Percentiles rank a stretch among this genome's conserved stretches.
Conservation (phyloP, 1,140 invertebrate genomes). For the Homarus americanus region DNA sequence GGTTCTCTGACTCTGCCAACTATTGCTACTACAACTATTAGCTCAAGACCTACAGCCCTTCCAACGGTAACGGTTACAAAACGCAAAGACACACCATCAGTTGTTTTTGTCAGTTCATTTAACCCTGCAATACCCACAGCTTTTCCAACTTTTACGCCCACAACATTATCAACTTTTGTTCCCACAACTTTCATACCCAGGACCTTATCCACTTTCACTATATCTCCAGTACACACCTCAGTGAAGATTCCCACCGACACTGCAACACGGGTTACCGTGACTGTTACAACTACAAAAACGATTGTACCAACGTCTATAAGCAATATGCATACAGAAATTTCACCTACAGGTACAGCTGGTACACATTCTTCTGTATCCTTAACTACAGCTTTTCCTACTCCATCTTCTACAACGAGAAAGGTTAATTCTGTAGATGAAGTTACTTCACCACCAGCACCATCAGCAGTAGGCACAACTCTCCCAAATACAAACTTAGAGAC, state of each 20-base stretch:
- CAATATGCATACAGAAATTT: neutral
- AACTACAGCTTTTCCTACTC: neutral
- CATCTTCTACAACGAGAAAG: neutral
- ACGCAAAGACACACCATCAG: neutral
- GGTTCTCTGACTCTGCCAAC: slow-evolving; percentile 1
- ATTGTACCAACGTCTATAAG: neutral
- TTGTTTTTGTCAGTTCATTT: neutral
- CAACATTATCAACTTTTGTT: slow-evolving; percentile 38
- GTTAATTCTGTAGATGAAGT: neutral
- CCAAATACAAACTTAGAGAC: neutral
- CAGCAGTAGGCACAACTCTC: neutral
- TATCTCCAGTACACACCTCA: neutral
- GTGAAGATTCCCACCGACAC: neutral
- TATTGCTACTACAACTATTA: slow-evolving; percentile 45
- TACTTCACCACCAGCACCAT: slow-evolving; percentile 15
- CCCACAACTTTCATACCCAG: neutral
- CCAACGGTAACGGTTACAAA: neutral
- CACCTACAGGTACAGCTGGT: neutral
- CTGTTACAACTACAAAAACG: slow-evolving; percentile 45
- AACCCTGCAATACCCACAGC: slow-evolving; percentile 28
- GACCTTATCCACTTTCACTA: slow-evolving; percentile 21
- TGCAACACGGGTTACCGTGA: slow-evolving; percentile 27
- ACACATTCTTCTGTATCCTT: neutral
- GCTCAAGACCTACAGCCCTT: neutral
- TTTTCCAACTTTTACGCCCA: slow-evolving; percentile 22